These are phyloP conservation scores for Cataglyphis albicans DNA, from an alignment of 2,888 invertebrate species.

Conservation along the genomic window DNA sequence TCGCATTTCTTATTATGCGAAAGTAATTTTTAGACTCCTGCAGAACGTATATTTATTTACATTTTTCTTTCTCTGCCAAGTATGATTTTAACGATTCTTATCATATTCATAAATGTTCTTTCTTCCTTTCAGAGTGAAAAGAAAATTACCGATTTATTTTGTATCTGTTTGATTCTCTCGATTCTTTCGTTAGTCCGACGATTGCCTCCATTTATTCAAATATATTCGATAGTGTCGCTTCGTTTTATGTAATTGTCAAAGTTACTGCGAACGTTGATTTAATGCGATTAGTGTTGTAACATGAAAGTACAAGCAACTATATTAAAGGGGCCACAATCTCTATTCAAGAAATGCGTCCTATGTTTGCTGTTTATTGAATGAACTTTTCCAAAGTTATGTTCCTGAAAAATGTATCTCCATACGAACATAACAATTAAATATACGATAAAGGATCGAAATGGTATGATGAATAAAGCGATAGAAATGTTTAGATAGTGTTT, in stretches of 20 bases:
- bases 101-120: slow-evolving; percentile 32
- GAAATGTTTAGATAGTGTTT: slow-evolving; percentile 53
- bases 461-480: slow-evolving; percentile 8
- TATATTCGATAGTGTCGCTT: background rate
- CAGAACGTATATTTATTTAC: slow-evolving; percentile 9
- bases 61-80: slow-evolving; percentile 37
- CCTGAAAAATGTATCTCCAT: background rate
- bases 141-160: slow-evolving; percentile 72
- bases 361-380: background rate
- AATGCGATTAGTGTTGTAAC: background rate
- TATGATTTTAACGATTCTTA: slow-evolving; percentile 9
- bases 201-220: background rate
- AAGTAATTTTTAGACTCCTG: slow-evolving; percentile 13
- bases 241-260: background rate
- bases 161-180: slow-evolving; percentile 69
- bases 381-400: background rate
- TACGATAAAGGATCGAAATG: background rate
- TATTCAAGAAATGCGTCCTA: background rate
- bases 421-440: background rate
- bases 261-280: slow-evolving; percentile 35
- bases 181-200: background rate
- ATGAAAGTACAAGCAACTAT: slow-evolving; percentile 62
- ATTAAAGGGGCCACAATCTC: slow-evolving; percentile 59
- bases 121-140: background rate
- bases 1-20: slow-evolving; percentile 62